Percentiles rank a stretch among this genome's conserved stretches.
Conservation (phyloP, 1,140 invertebrate species). For the Lycorma delicatula region DNA sequence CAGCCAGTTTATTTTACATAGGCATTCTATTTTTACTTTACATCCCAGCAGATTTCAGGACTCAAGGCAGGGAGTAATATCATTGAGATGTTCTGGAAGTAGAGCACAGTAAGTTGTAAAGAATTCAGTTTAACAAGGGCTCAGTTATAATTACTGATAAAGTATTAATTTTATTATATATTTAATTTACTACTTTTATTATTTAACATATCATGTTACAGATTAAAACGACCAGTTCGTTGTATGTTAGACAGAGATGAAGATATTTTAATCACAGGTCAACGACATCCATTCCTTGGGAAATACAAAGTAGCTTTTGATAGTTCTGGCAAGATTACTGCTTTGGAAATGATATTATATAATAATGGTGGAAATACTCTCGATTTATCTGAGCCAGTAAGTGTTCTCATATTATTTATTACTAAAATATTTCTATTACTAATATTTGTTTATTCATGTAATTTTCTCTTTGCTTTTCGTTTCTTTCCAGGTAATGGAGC, state of each 20-base stretch:
- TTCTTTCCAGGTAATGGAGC: constrained; percentile 54
- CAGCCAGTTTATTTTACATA: no score
- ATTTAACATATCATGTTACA: no score
- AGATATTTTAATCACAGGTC: constrained; percentile 84
- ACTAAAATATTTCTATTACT: background rate
- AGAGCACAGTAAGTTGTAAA: no score
- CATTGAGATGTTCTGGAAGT: no score
- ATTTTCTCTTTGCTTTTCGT: background rate
- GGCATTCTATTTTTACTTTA: no score
- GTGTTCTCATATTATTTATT: constrained; percentile 28
- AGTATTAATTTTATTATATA: no score
- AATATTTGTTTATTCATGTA: background rate
- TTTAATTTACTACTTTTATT: no score
- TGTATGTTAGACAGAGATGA: constrained; percentile 89
- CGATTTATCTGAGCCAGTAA: constrained; percentile 75
- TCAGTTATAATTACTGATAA: no score
- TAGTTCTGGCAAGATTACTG: constrained; percentile 62
- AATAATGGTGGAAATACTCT: constrained; percentile 73
- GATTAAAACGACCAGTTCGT: constrained; percentile 66
- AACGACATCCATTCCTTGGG: constrained; percentile 77
- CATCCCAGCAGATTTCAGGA: no score
- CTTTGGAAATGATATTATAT: constrained; percentile 63
- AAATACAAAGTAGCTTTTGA: constrained; percentile 82
- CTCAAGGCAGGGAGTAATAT: no score
- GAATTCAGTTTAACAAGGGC: no score